These are phyloP conservation scores for Paedocypris sp. DNA, from an alignment of 2,113 vertebrate species.

Conservation along the genomic window DNA sequence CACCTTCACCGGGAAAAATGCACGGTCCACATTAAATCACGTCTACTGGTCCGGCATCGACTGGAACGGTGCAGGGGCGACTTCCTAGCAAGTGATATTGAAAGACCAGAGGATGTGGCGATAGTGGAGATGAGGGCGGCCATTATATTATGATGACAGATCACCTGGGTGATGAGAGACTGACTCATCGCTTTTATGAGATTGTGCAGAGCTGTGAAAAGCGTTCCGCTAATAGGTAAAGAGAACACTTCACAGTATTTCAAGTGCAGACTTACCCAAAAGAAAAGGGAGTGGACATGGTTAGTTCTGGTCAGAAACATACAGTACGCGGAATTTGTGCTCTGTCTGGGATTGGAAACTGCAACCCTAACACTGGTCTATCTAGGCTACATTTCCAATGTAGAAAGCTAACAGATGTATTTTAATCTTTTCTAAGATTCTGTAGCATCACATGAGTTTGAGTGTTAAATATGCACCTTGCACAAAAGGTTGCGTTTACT, in stretches of 20 bases:
- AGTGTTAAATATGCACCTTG: too few relatives aligned
- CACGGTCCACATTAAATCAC: neutral
- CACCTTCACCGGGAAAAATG: neutral
- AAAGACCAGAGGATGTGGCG: neutral
- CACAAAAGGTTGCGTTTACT: too few relatives aligned
- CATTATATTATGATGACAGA: conserved; percentile 16
- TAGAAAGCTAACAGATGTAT: too few relatives aligned
- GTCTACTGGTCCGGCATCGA: neutral
- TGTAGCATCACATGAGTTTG: too few relatives aligned
- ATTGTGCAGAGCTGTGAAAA: neutral
- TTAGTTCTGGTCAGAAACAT: too few relatives aligned
- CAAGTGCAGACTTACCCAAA: neutral
- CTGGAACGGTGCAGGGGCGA: neutral
- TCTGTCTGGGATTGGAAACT: too few relatives aligned
- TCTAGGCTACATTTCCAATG: too few relatives aligned
- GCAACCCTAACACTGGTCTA: too few relatives aligned
- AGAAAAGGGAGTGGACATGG: conserved; percentile 6
- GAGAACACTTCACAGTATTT: neutral
- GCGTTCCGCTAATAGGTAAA: neutral
- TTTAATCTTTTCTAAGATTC: too few relatives aligned
- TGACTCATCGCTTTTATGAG: conserved; percentile 5
- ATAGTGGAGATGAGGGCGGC: neutral
- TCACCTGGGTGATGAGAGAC: neutral
- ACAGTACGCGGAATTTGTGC: too few relatives aligned
- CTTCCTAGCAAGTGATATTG: neutral